Base-by-base conservation (phyloP, 2,888 invertebrate species). In the Scrobipalpa costella region DNA sequence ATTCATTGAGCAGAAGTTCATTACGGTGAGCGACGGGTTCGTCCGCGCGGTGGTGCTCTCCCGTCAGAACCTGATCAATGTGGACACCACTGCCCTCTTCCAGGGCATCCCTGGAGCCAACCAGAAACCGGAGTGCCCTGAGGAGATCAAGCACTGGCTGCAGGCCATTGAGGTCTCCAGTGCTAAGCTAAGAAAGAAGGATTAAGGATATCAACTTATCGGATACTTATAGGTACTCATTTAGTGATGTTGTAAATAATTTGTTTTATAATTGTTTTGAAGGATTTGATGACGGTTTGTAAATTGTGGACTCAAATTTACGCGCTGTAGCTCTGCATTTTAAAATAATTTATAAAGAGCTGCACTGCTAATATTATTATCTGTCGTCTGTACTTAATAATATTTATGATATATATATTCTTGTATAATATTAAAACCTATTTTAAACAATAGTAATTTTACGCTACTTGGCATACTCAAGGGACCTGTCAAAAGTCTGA, bases 1-100 rank as follows among this genome's bases (percentile, higher is more conserved):
- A 68, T 97, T 95, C 79, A 83, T 96, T 68, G 96, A 96, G 77
- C 96, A 97, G 74, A 93, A 94, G 74, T 95, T 97, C 74, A 92
- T 95, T 6, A 95, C 95, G 0, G 72, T 94, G 6, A 83, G 89
- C 58, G 96, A 97, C 80, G 94, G 94, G 15, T 96, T 96, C 76
- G 93, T 96, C 0, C 92, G 95, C n/a, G 95, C 96, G 1, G 92
- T 96, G 5, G 93, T 94, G 27, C 79, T 95, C 33, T 95, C 95
- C 60, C 95, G 95, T 73, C 95, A 96, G 79, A 93, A 93, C 67
- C 90, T 94, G 3, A 92, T 95, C 15, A 93, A 93, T 33, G 85
- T 93, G 7, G 91, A 94, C 67, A 93, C 94, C 0, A 78, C 92
- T 0, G 93, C 94, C 64, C 82, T 95, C 19, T 90, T 96, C 72